Conservation (phyloP, 2,113 vertebrate genomes). For the Lamprotornis superbus region DNA sequence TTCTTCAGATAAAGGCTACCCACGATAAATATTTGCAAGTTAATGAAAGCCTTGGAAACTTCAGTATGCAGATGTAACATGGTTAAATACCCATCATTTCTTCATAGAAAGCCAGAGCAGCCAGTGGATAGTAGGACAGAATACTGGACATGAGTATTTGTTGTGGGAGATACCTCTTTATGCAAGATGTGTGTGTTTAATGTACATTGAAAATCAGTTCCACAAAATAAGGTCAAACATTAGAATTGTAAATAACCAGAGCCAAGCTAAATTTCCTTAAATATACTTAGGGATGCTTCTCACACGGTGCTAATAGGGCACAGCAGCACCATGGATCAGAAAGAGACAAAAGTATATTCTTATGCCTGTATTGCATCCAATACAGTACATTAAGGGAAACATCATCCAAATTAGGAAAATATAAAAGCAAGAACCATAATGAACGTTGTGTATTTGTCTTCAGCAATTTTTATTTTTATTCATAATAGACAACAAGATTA, state of each 20-base stretch:
- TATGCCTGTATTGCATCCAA: neutral
- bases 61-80: neutral
- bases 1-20: conserved; percentile 46
- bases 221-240: neutral
- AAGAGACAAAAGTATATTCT: neutral
- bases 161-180: neutral
- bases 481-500: neutral
- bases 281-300: neutral
- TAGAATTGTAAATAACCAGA: neutral
- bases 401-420: neutral
- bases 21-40: conserved; percentile 60
- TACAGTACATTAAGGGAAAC: neutral
- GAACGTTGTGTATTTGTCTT: neutral
- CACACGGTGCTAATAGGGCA: neutral
- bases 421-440: neutral
- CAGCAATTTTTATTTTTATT: neutral
- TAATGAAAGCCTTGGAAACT: conserved; percentile 49
- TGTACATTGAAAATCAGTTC: neutral
- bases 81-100: neutral
- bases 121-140: neutral
- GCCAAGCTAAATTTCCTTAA: neutral
- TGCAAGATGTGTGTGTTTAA: neutral
- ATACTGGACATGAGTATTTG: neutral
- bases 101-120: neutral
- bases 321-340: neutral